Evolutionary conservation across 2,113 vertebrate genomes (phyloP).

Genomic region (Microtus richardsoni): DNA sequence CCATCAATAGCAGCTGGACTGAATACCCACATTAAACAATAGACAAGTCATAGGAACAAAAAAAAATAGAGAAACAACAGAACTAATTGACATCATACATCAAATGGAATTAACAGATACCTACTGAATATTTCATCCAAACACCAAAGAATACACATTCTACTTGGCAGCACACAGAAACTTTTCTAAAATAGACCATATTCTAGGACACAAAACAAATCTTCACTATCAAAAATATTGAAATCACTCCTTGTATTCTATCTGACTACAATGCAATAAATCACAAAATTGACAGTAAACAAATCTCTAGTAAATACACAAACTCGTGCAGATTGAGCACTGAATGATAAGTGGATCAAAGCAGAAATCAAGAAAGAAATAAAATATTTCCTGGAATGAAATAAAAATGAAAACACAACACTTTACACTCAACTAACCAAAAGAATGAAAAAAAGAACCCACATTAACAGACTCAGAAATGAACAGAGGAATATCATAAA

Average conservation of each 20-base stretch:
- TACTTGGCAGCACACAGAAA: background rate
- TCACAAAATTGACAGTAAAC: background rate
- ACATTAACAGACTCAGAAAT: background rate
- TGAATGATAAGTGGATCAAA: background rate
- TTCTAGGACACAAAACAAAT: background rate
- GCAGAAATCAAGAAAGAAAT: background rate
- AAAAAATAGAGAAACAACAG: background rate
- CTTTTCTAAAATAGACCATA: background rate
- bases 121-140: background rate
- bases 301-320: background rate
- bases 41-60: background rate
- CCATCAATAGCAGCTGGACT: background rate
- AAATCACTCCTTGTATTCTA: background rate
- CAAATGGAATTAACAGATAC: background rate
- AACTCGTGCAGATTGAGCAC: too few species aligned
- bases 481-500: background rate
- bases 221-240: background rate
- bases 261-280: background rate
- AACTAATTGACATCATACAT: background rate
- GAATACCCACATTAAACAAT: background rate
- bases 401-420: background rate
- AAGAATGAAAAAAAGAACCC: background rate
- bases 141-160: background rate
- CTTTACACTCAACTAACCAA: background rate
- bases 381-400: background rate